Conservation (phyloP, 2,888 invertebrate genomes). For the Clunio marinus region DNA sequence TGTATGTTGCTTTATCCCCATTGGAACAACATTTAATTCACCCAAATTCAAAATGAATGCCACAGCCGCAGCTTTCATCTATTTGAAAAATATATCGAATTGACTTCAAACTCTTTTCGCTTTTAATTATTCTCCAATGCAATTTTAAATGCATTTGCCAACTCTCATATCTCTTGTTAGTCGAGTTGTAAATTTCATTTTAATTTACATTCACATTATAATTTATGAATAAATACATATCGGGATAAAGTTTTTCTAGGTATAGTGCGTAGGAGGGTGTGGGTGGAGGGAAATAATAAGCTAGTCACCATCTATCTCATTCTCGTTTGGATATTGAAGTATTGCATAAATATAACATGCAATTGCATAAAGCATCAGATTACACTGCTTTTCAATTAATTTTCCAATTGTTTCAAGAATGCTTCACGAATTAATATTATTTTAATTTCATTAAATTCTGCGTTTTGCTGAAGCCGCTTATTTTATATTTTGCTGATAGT, state of each 20-base stretch:
- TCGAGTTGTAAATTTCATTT: neutral
- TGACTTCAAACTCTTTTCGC: neutral
- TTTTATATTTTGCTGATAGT: neutral
- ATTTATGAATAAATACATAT: conserved; percentile 12
- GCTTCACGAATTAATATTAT: conserved; percentile 9
- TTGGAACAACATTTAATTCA: neutral
- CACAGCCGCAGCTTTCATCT: neutral
- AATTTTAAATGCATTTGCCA: neutral
- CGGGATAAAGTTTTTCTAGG: neutral
- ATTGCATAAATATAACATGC: too few relatives aligned
- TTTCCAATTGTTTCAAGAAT: conserved; percentile 6
- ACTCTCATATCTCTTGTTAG: neutral
- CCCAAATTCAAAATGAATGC: neutral
- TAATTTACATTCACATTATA: conserved; percentile 3
- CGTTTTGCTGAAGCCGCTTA: conserved; percentile 7
- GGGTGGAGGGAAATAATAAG: neutral
- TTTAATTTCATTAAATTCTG: conserved; percentile 7
- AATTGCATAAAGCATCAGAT: neutral
- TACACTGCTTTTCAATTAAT: conserved; percentile 17
- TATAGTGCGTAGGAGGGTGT: neutral
- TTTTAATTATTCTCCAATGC: conserved; percentile 12
- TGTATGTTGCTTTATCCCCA: neutral
- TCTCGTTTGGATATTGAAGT: neutral
- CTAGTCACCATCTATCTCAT: too few relatives aligned
- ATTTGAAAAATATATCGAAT: neutral